Base-by-base conservation (phyloP, 2,113 vertebrate genomes). In the Dryoscopus gambensis region DNA sequence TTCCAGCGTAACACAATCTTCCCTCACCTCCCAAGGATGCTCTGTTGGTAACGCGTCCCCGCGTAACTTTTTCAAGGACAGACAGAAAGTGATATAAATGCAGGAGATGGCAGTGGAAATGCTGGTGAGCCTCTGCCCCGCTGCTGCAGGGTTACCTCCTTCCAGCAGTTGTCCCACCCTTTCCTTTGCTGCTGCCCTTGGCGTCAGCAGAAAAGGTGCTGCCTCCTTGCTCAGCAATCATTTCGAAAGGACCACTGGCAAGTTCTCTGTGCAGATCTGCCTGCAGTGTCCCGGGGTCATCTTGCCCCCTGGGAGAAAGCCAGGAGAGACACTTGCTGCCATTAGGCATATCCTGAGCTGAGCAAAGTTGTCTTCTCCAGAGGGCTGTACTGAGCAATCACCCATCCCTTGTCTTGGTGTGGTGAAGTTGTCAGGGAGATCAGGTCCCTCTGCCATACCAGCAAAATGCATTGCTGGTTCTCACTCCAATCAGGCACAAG, bases 1-100 rank as follows among this genome's bases (percentile, higher is more conserved):
- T 94, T 75, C 76, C 93, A 96, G 76, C 88, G 9, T 96, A 96
- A 96, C 90, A 65, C 93, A 93, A 96, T 96, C 93, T 96, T 91
- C 73, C 90, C 77, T 96, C 96, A 65, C 88, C 85, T 95, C 96
- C 92, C 80, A 84, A 67, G 94, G 90, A 94, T 95, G 82, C 71
- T 86, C 46, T 86, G 79, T 35, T 81, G 62, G 83, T 81, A 92
- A 81, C 85, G 1, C 57, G 80, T 90, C 80, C 80, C 96, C 24
- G 47, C 1, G 7, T 53, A 96, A 95, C 88, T 96, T 97, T 87
- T 82, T 94, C 92, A 96, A 97, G 95, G 96, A 33, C 95, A 90
- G 90, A 7, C 57, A 94, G 39, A 78, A 90, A 70, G 73, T 50
- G 49, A 39, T 73, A 24, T 12, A 94, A 81, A 94, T 65, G 80